A percentile compares a stretch with the other conserved stretches of the same genome.
Evolutionary conservation across 2,888 invertebrate genomes (phyloP).

Genomic region (Dione juno): DNA sequence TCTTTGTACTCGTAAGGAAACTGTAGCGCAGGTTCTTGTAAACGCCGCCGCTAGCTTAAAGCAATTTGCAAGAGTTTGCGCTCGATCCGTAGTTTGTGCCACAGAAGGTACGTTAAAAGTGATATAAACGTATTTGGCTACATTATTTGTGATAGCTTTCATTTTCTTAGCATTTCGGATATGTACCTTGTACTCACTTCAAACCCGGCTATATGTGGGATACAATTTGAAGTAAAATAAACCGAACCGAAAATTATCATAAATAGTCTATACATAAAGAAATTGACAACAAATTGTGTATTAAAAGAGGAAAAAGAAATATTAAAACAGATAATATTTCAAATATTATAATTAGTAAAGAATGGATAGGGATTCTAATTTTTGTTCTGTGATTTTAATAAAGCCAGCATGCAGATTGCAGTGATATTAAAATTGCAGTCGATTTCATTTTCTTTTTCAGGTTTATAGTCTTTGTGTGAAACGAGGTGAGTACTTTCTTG

Average conservation of each 20-base stretch:
- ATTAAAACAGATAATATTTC: background rate
- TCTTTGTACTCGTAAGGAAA: conserved; percentile 52
- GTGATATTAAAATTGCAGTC: conserved; percentile 61
- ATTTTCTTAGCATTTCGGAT: background rate
- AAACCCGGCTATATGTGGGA: too few species aligned
- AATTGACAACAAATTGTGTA: too few species aligned
- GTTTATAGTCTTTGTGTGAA: conserved; percentile 29
- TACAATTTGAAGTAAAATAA: too few species aligned
- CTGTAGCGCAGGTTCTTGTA: conserved; percentile 70
- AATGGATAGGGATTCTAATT: conserved; percentile 8
- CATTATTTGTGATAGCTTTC: background rate
- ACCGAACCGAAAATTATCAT: too few species aligned
- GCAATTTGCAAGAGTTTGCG: conserved; percentile 80
- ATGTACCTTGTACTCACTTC: too few species aligned
- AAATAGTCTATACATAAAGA: too few species aligned
- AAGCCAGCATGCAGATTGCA: conserved; percentile 72
- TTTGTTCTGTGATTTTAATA: conserved; percentile 74
- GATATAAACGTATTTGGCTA: background rate
- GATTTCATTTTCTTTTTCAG: conserved; percentile 37
- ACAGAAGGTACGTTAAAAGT: conserved; percentile 6
- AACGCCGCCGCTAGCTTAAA: conserved; percentile 76
- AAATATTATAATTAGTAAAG: background rate
- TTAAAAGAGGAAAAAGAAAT: background rate
- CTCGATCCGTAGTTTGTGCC: conserved; percentile 23
- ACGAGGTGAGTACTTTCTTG: conserved; percentile 12